These are phyloP conservation scores for Montifringilla adamsi DNA, from an alignment of 2,113 vertebrate genomes.

Conservation along the genomic window DNA sequence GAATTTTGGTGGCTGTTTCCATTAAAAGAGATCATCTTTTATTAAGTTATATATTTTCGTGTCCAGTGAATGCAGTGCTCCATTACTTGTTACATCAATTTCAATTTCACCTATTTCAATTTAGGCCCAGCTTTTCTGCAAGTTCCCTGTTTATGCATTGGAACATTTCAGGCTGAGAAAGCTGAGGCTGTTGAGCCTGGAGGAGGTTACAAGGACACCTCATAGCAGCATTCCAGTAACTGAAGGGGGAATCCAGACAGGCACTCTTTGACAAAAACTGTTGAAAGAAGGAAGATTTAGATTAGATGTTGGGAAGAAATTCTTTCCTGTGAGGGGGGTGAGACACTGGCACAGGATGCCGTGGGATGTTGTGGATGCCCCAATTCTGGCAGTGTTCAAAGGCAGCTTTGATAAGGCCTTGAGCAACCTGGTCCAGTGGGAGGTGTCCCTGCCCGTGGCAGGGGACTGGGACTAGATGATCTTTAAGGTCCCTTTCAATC, in stretches of 20 bases:
- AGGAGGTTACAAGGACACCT: not conserved
- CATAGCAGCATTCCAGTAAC: not conserved
- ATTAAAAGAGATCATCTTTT: not conserved
- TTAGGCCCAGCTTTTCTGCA: not conserved
- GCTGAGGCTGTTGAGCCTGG: not conserved
- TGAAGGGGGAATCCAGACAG: not conserved
- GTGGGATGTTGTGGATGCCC: rapidly evolving
- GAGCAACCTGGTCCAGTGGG: not conserved
- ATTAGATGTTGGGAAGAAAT: not conserved
- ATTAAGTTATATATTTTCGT: not conserved
- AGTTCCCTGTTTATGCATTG: not conserved
- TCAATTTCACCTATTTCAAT: not conserved
- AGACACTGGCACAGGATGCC: not conserved
- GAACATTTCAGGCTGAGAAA: not conserved
- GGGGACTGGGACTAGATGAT: not conserved
- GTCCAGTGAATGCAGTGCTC: not conserved
- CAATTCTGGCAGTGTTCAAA: not conserved
- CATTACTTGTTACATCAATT: not conserved
- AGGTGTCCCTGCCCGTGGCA: not conserved
- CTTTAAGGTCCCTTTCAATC: not conserved
- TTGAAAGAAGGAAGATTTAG: not conserved
- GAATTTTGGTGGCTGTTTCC: not conserved
- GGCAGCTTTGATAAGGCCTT: not conserved
- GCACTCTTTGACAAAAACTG: too few relatives aligned
- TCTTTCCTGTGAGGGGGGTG: not conserved